Evolutionary conservation across 2,888 invertebrate species (phyloP).

Genomic region (Synanthedon andrenaeformis): DNA sequence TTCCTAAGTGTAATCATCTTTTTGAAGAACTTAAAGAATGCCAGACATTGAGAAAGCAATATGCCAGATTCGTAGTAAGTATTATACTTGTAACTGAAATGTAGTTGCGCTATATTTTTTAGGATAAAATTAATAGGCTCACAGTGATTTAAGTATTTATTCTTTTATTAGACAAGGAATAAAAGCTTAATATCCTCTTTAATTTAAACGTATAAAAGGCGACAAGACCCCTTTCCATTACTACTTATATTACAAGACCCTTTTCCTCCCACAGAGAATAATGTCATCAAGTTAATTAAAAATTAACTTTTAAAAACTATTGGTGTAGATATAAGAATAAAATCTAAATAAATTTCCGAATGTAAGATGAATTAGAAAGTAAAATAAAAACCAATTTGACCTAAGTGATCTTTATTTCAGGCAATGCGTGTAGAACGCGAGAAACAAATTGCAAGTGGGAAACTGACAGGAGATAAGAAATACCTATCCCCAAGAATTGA

Average conservation of each 20-base stretch:
- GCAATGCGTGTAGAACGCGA: slow-evolving; percentile 72
- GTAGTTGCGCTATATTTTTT: neutral
- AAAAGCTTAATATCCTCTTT: neutral
- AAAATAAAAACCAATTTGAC: too few species aligned
- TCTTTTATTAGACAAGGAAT: too few species aligned
- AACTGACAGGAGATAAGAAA: slow-evolving; percentile 62
- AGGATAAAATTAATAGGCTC: neutral
- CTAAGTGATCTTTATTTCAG: slow-evolving; percentile 6
- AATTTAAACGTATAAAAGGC: too few species aligned
- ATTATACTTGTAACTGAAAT: neutral
- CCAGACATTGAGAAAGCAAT: slow-evolving; percentile 55
- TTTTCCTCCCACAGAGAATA: too few species aligned
- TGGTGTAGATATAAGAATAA: too few species aligned
- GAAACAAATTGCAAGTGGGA: slow-evolving; percentile 71
- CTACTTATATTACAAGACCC: too few species aligned
- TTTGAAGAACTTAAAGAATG: slow-evolving; percentile 75
- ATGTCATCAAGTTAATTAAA: too few species aligned
- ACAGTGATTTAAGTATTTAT: too few species aligned
- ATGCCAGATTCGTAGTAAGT: slow-evolving; percentile 46
- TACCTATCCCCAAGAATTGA: slow-evolving; percentile 70
- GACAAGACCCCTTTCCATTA: too few species aligned
- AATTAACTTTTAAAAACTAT: too few species aligned
- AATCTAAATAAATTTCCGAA: too few species aligned
- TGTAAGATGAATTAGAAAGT: too few species aligned
- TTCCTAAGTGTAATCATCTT: slow-evolving; percentile 61